Evolutionary conservation across 2,888 invertebrate species (phyloP), one percentile per base, ranked within the genome.

Genomic region (Nineta flava): DNA sequence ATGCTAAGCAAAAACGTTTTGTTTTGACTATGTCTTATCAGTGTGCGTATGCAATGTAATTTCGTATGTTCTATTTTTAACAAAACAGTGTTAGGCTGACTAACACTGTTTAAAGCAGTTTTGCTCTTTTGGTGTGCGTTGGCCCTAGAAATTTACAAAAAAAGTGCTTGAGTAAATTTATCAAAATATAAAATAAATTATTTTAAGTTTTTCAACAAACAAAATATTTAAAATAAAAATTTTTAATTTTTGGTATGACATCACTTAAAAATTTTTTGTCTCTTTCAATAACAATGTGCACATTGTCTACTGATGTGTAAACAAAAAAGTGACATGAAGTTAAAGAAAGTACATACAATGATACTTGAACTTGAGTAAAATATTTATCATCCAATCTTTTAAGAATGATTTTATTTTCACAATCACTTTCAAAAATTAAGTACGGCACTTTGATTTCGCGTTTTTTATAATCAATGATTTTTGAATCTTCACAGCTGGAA

Each of bases 341-440:
- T 9, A 53, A 15, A 3, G 43, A 13, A 13, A 52, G 21, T 9
- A 54, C 45, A 42, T 53, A 49, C 49, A 54, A 17, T 2, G 52
- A 50, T 32, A 53, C 32, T 19, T 53, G 49, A 40, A 54, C 42
- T 44, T 51, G 51, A 13, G 51, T 51, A 41, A 19, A 51, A 42
- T 51, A 48, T 31, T 38, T 35, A 38, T 48, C 34, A 40, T 40
- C n/a, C n/a, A n/a, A n/a, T n/a, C n/a, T n/a, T n/a, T n/a, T n/a
- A n/a, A n/a, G n/a, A n/a, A n/a, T n/a, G n/a, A n/a, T n/a, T 51
- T 38, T 48, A 34, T 45, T 51, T 48, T 44, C 42, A 32, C 10
- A 9, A 32, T 32, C 10, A 32, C 10, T 10, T 9, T 32, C 10
- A 32, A 32, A 32, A 26, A 35, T 15, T 13, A 32, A 32, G 10